Base-by-base conservation (phyloP, 2,113 vertebrate genomes). In the Rutilus rutilus region DNA sequence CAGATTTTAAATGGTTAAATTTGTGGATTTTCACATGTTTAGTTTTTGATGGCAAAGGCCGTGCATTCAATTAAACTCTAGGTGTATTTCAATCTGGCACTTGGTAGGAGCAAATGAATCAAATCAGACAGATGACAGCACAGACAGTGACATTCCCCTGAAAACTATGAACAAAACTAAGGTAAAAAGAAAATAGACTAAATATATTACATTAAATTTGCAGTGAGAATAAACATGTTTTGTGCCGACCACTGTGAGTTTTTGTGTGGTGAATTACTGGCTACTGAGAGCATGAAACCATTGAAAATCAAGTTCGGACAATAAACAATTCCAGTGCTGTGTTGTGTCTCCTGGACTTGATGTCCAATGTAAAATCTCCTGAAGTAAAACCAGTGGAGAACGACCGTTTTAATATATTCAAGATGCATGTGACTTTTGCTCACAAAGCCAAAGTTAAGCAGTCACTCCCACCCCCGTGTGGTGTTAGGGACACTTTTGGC, bases 401-500 rank as follows among this genome's bases (percentile, higher is more conserved):
- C 0, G 17, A 14, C 10, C 12, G 3, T 50, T 67, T 67, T 69
- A 69, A 82, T 69, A 69, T 82, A 82, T 82, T 82, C 42, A 67
- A 69, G 25, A 67, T 12, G 30, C 17, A 33, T 50, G 79, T 67
- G 62, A 82, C 62, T 67, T 52, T 33, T 23, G 19, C 62, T 33
- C 42, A 52, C 42, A 52, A 52, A 69, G 27, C 27, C 80, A 23
- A 50, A 65, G 42, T 81, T 65, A 47, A 65, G 78, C 57, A 81
- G 39, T 65, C 8, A 8, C 42, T 65, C 25, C 17, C 59, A 69
- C 42, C 79, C 45, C 27, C 10, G 25, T 21, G 62, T 82, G 62
- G 60, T 82, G 78, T 47, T 88, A 73, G 86, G 86, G 87, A 87
- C 87, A 87, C 25, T 81, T 79, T 78, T 89, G 80, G 86, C 90